A percentile compares a stretch with the other conserved stretches of the same genome.
phyloP scores from a whole-genome alignment of 2,113 vertebrate species.

The Brachypodius melanocephalos region DNA sequence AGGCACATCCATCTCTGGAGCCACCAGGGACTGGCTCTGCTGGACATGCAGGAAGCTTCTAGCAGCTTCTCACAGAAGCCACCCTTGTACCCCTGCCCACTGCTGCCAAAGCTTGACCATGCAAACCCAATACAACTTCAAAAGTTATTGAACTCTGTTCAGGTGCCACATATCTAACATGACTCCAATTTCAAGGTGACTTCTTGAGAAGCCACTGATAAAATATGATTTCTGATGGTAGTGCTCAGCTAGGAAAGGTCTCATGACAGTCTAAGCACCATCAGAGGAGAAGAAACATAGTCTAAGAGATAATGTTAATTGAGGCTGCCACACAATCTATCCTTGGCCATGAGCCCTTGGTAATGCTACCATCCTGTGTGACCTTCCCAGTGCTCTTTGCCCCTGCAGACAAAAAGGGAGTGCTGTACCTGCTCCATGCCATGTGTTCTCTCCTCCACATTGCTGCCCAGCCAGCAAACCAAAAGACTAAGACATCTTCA shows the following conservation, averaged over 20 bases:
- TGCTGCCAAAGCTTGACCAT: background rate
- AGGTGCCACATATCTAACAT: background rate
- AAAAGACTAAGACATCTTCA: background rate
- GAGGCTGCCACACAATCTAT: background rate
- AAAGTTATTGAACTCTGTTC: background rate
- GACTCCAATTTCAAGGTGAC: background rate
- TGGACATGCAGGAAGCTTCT: background rate
- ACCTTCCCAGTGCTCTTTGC: rapidly evolving
- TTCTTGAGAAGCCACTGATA: background rate
- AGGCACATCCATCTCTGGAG: background rate
- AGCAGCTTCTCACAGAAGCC: background rate
- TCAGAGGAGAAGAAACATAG: background rate
- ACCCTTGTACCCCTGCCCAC: background rate
- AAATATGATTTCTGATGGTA: background rate
- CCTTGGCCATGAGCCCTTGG: background rate
- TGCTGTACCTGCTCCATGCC: background rate
- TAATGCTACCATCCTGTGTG: background rate
- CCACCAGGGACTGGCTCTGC: background rate
- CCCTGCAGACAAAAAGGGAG: background rate
- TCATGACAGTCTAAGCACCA: background rate
- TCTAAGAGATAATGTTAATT: background rate
- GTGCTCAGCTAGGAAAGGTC: background rate
- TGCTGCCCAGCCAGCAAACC: background rate
- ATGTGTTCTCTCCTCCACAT: background rate
- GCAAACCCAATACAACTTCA: background rate